A percentile compares a stretch with the other conserved stretches of the same genome.
Evolutionary conservation across 2,888 invertebrate genomes (phyloP).

Genomic region (Drosophila aldrichi): DNA sequence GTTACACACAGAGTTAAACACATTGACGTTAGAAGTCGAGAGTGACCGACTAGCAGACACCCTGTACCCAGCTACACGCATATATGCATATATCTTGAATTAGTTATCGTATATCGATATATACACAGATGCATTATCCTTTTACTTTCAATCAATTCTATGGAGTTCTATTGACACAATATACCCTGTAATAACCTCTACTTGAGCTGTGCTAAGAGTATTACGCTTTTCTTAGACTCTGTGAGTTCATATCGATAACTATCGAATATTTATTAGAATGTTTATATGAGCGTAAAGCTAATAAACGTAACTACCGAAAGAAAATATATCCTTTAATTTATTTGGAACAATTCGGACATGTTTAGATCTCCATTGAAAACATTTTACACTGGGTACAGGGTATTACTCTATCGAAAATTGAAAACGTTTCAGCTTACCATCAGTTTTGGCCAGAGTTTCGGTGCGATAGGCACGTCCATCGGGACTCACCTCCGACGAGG

Average conservation of each 20-base stretch:
- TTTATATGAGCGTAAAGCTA: no score
- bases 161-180: neutral
- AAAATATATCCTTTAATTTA: neutral
- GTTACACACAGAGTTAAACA: constrained; percentile 40
- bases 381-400: neutral
- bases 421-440: constrained; percentile 85
- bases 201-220: neutral
- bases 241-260: no score
- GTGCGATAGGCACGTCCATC: constrained; percentile 89
- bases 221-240: no score
- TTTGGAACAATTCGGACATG: no score
- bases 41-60: constrained; percentile 12
- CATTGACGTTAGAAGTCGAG: constrained; percentile 19
- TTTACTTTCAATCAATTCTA: no score
- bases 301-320: neutral
- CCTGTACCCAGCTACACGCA: constrained; percentile 12
- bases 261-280: no score
- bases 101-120: constrained; percentile 4
- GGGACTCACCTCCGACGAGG: constrained; percentile 87
- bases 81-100: neutral
- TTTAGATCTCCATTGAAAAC: no score
- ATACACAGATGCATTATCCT: neutral
- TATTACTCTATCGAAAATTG: neutral
- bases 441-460: constrained; percentile 88
- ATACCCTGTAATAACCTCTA: neutral